phyloP scores from a whole-genome alignment of 1,140 invertebrate genomes.

The Leptopilina boulardi region DNA sequence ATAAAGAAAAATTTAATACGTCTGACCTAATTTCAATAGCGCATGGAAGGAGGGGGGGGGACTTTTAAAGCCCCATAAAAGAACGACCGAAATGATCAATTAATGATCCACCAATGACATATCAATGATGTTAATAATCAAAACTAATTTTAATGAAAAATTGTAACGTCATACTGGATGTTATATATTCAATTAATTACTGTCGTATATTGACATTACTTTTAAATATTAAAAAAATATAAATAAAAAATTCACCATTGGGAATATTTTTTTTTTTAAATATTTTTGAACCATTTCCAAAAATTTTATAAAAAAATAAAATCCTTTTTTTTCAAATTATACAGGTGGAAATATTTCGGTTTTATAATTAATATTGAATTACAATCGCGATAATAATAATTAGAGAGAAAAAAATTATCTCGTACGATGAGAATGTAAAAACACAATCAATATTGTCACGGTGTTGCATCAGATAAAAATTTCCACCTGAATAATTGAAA shows the following conservation, averaged over 20 bases:
- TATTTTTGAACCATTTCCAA: no score
- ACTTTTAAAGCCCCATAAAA: constrained; percentile 55
- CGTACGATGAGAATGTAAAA: background rate
- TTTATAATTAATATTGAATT: no score
- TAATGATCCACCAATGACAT: constrained; percentile 54
- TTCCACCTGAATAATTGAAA: constrained; percentile 40
- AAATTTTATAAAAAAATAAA: no score
- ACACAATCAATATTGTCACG: background rate
- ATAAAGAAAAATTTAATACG: constrained; percentile 61
- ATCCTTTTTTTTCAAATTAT: no score
- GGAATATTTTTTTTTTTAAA: no score
- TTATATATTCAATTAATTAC: background rate
- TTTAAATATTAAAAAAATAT: no score
- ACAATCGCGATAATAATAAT: no score
- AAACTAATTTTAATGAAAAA: constrained; percentile 43
- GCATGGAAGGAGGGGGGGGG: no score
- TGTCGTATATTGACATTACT: background rate
- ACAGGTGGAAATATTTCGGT: no score
- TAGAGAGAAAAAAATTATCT: background rate
- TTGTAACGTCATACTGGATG: background rate
- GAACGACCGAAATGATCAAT: constrained; percentile 55
- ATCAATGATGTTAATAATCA: constrained; percentile 50
- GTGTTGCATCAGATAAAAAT: background rate
- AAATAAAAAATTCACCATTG: no score
- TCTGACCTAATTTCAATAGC: constrained; percentile 61